Evolutionary conservation across 2,888 invertebrate genomes (phyloP), one percentile per base, ranked within the genome.

Genomic region (Caprella mutica): DNA sequence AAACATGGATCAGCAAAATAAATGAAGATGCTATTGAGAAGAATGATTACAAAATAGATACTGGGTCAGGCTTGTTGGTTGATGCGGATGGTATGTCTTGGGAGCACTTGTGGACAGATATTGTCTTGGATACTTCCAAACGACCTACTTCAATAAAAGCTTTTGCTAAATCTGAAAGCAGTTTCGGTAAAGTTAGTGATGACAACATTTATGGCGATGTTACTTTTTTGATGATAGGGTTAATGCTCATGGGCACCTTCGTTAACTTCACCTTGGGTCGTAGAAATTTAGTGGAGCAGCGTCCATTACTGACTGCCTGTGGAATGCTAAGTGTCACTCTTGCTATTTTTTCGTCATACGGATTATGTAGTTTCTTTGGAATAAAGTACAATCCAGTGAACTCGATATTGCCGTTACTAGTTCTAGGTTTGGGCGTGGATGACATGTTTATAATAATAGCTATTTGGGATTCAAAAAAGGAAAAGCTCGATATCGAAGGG

Each of bases 41-140:
- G 2, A 56, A 55, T 6, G 77, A 83, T 69, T 76, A 80, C 71
- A 78, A 81, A 72, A 77, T 78, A 51, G 74, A 80, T 67, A 80
- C 82, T 17, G 85, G 85, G 46, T 85, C 85, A 40, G 83, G 83
- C 68, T 83, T 84, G 68, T 83, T 83, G 81, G 84, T 83, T 43
- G 44, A 58, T 39, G n/a, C 54, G n/a, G 33, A 55, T 3, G 55
- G 60, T n/a, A 58, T 51, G 39, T 40, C 29, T 51, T 65, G 58
- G 66, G 65, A 61, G 29, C 30, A 54, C 3, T 24, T 40, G 0
- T 57, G 50, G 50, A 56, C 50, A 30, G 55, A 55, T 19, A 46
- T 52, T 6, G 54, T 60, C 27, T n/a, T n/a, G n/a, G n/a, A n/a
- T n/a, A n/a, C n/a, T n/a, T n/a, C 40, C 54, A n/a, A 48, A 55